Evolutionary conservation across 2,797 vertebrate species (phyloP).

Genomic region (Acipenser oxyrinchus): DNA sequence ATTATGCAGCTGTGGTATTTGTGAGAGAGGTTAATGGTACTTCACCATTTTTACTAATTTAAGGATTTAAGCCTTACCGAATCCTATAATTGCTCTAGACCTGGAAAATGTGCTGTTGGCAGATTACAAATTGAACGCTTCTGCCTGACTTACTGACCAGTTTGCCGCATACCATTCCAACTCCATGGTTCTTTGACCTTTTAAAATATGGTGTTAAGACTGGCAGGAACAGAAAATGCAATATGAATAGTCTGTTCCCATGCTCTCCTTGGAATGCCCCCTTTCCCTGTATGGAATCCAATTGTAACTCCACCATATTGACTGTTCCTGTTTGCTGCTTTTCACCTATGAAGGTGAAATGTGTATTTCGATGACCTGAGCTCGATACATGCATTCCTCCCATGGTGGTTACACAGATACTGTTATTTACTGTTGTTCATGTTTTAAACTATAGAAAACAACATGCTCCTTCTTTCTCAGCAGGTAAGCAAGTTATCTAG

Average conservation of each 20-base stretch:
- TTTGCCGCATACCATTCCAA: not conserved
- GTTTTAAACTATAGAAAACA: too few relatives aligned
- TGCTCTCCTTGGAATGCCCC: slow-evolving; percentile 8
- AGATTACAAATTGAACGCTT: not conserved
- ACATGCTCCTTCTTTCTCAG: too few relatives aligned
- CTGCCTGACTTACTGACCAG: not conserved
- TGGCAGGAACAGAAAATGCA: slow-evolving; percentile 18
- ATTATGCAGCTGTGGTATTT: too few relatives aligned
- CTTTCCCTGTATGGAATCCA: too few relatives aligned
- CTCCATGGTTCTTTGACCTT: slow-evolving; percentile 20
- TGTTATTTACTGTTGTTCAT: too few relatives aligned
- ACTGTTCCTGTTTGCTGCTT: too few relatives aligned
- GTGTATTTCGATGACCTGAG: too few relatives aligned
- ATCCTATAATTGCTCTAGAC: not conserved
- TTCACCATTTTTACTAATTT: not conserved
- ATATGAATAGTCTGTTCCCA: slow-evolving; percentile 36
- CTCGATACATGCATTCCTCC: too few relatives aligned
- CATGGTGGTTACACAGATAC: too few relatives aligned
- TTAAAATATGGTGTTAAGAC: slow-evolving; percentile 11
- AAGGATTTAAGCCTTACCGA: not conserved
- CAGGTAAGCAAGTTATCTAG: too few relatives aligned
- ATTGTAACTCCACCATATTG: too few relatives aligned
- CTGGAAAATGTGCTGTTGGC: slow-evolving; percentile 1
- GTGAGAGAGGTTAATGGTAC: not conserved
- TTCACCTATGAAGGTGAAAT: too few relatives aligned